These are phyloP conservation scores for Heliornis fulica DNA, from an alignment of 2,113 vertebrate genomes.

Conservation along the genomic window DNA sequence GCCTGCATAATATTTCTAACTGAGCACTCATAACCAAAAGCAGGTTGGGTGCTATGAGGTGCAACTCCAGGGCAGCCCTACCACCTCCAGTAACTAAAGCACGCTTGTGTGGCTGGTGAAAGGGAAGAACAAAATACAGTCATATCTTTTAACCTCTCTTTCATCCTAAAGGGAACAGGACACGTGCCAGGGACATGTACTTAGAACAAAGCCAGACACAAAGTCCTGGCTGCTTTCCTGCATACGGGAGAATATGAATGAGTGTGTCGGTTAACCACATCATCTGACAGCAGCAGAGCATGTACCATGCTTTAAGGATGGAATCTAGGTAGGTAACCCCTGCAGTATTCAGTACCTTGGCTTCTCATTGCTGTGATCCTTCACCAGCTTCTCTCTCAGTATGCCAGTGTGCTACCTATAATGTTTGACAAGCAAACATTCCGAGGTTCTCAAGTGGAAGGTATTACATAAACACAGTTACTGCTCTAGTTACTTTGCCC, in stretches of 20 bases:
- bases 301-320: fast-evolving
- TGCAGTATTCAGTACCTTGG: neutral
- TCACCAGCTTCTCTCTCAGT: neutral
- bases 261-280: neutral
- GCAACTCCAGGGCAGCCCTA: neutral
- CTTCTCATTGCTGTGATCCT: neutral
- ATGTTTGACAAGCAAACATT: neutral
- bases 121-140: neutral
- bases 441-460: neutral
- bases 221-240: neutral
- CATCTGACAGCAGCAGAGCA: neutral
- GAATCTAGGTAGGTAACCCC: neutral
- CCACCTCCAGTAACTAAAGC: fast-evolving
- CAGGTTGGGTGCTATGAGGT: neutral
- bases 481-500: too few relatives aligned
- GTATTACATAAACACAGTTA: neutral
- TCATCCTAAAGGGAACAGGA: neutral
- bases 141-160: neutral
- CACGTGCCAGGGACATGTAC: neutral
- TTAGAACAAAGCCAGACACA: neutral
- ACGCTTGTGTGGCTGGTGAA: fast-evolving
- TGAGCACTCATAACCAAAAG: neutral
- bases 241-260: neutral
- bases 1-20: neutral
- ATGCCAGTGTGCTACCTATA: neutral